These are phyloP conservation scores for Torymus texanus DNA, from an alignment of 2,888 invertebrate species.

Conservation along the genomic window DNA sequence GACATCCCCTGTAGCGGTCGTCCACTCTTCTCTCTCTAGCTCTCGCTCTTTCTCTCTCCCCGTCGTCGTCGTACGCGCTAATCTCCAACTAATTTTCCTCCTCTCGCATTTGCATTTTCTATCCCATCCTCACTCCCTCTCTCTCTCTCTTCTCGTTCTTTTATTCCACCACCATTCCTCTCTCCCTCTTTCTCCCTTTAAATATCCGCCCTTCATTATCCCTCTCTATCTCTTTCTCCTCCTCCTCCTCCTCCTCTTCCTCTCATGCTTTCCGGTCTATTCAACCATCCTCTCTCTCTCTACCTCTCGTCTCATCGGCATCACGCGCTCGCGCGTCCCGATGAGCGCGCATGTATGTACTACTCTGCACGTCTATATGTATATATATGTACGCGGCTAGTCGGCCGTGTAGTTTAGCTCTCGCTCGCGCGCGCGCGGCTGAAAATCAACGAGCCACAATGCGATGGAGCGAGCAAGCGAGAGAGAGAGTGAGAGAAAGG, in stretches of 20 bases:
- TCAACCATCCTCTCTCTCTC: background rate
- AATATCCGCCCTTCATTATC: constrained; percentile 5
- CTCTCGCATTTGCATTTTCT: constrained; percentile 14
- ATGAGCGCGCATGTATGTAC: constrained; percentile 8
- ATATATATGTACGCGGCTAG: background rate
- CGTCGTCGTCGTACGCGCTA: background rate
- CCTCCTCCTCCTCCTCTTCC: background rate
- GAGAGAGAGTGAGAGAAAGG: constrained; percentile 1
- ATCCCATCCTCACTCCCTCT: too few relatives aligned
- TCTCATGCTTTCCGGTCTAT: background rate
- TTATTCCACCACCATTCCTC: background rate
- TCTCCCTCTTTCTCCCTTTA: background rate
- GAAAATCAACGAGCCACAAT: background rate
- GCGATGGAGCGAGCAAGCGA: constrained; percentile 8
- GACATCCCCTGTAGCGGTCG: background rate
- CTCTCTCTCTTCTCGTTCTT: too few relatives aligned
- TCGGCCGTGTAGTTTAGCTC: constrained; percentile 1
- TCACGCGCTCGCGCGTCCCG: background rate
- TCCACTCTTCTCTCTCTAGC: background rate
- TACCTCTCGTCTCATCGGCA: background rate
- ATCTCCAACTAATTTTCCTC: constrained; percentile 3
- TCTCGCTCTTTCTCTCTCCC: too few relatives aligned
- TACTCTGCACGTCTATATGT: too few relatives aligned
- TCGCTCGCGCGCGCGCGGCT: background rate
- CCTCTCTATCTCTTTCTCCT: too few relatives aligned